Evolutionary conservation across 1,140 invertebrate species (phyloP), one percentile per base, ranked within the genome.

Genomic region (Panagrolaimus sp.): DNA sequence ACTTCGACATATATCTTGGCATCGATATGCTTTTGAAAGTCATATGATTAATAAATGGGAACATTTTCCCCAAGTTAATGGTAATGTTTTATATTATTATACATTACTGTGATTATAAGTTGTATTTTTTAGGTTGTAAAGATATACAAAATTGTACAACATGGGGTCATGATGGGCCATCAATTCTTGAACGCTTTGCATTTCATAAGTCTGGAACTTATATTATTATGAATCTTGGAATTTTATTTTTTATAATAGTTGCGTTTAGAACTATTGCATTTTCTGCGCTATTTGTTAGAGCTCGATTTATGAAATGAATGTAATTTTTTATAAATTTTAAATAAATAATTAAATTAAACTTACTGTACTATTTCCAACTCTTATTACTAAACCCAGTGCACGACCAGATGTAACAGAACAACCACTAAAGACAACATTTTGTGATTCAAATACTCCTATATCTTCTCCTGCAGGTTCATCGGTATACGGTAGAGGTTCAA

Each of bases 1-100:
- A 92, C 84, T 96, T 65, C 91, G 91, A 16, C 92, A 93, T 84
- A 83, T 96, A n/a, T 96, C 93, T 0, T 97, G 93, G 92, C 95
- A 97, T 84, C 88, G 90, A 62, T 96, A 94, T 83, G 91, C 90
- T 48, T 94, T 92, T 84, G 93, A 96, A 85, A 91, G 92, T 0
- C 84, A 96, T 0, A 85, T 91, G 16, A 90, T 96, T 62, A 96
- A 94, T 84, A 92, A 97, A 82, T 97, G 2, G 2, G 31, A 93
- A 93, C 83, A 74, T 13, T 23, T 78, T 53, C 71, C 85, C 5
- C 69, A 76, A 16, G 44, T 69, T 46, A 66, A 72, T 16, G 81
- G 79, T 80, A 27, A 27, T 57, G 11, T 13, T n/a, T 57, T 9
- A 1, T 14, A 51, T 57, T 11, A 57, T 4, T 20, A 2, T 4